phyloP scores from a whole-genome alignment of 2,113 vertebrate species.

The Balaenoptera acutorostrata region DNA sequence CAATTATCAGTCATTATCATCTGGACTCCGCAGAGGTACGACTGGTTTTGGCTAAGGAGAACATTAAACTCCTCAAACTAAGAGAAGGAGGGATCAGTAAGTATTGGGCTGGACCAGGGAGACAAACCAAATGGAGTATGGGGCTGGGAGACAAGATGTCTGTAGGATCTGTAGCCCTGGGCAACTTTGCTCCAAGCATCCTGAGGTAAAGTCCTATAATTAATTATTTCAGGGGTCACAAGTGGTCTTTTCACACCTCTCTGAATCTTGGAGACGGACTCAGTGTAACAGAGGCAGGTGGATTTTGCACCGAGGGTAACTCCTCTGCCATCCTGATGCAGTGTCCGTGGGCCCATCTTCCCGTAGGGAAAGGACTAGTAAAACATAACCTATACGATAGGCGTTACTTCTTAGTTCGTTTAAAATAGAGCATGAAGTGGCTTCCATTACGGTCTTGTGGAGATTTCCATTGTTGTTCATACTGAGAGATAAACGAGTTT shows the following conservation, averaged over 20 bases:
- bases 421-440: not conserved
- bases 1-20: not conserved
- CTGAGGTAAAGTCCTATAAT: too few relatives aligned
- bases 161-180: not conserved
- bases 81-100: not conserved
- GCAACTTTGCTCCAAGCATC: rapidly evolving
- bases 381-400: rapidly evolving
- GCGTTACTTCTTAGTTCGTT: not conserved
- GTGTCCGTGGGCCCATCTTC: too few relatives aligned
- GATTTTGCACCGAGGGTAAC: not conserved
- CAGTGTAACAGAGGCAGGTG: too few relatives aligned
- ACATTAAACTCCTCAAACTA: not conserved
- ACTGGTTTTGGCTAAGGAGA: not conserved
- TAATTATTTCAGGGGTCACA: not conserved
- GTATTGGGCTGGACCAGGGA: not conserved
- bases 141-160: not conserved
- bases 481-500: not conserved
- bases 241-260: not conserved
- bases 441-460: not conserved
- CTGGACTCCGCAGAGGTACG: not conserved
- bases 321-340: not conserved
- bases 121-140: rapidly evolving
- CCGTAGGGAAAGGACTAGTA: rapidly evolving
- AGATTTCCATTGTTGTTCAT: not conserved
- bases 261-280: not conserved